Percentiles rank a stretch among this genome's conserved stretches.
phyloP scores from a whole-genome alignment of 1,140 invertebrate genomes.

The Hesperophylax magnus region DNA sequence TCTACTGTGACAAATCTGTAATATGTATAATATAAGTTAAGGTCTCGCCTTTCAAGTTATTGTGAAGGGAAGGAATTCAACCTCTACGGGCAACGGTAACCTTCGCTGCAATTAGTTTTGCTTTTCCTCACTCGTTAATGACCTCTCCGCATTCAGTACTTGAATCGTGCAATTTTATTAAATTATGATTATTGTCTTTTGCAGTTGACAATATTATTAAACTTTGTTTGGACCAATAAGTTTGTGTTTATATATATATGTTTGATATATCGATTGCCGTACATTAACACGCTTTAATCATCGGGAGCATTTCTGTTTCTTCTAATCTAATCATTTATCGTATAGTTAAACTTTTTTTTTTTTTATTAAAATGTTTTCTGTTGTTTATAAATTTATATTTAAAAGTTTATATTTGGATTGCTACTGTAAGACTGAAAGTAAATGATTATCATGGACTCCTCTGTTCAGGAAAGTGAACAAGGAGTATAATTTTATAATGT shows the following conservation, averaged over 20 bases:
- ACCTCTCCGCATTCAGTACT: slow-evolving; percentile 8
- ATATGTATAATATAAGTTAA: slow-evolving; percentile 18
- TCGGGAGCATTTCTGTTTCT: slow-evolving; percentile 3
- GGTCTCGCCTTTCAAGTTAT: slow-evolving; percentile 24
- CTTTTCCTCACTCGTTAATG: slow-evolving; percentile 28
- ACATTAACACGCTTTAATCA: slow-evolving; percentile 20
- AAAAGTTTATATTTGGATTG: slow-evolving; percentile 45
- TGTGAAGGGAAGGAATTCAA: background rate
- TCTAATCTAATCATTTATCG: slow-evolving; percentile 4
- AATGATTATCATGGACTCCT: slow-evolving; percentile 40
- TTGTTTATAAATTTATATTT: slow-evolving; percentile 30
- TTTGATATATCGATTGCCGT: slow-evolving; percentile 31
- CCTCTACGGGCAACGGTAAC: background rate
- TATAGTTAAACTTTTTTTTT: slow-evolving; percentile 8
- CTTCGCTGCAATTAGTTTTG: background rate
- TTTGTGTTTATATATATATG: slow-evolving; percentile 29
- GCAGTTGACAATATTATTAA: background rate
- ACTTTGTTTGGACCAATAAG: slow-evolving; percentile 32
- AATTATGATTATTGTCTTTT: background rate
- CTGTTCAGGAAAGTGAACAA: background rate
- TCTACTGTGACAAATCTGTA: slow-evolving; percentile 33
- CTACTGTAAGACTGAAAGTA: slow-evolving; percentile 52
- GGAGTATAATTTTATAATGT: background rate
- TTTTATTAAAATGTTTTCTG: slow-evolving; percentile 28
- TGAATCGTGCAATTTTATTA: slow-evolving; percentile 25